Evolutionary conservation across 1,140 invertebrate genomes (phyloP).

Genomic region (Leptonema lineaticorne): DNA sequence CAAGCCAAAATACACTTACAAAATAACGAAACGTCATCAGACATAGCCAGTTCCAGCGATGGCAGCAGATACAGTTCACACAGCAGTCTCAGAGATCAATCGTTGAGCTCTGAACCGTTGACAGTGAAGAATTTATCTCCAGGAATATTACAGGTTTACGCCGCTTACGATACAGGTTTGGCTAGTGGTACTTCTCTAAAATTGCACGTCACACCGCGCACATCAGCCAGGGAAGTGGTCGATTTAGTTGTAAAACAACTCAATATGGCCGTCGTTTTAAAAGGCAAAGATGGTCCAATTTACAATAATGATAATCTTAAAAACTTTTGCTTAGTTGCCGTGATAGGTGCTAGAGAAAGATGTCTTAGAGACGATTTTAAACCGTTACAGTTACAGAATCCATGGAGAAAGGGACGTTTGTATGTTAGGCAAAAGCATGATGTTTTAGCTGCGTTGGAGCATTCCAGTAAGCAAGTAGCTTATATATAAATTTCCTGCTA

Average conservation of each 20-base stretch:
- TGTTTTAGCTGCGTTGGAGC: constrained; percentile 82
- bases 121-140: constrained; percentile 44
- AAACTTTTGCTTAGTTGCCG: constrained; percentile 91
- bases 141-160: constrained; percentile 83
- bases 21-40: constrained; percentile 28
- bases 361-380: constrained; percentile 92
- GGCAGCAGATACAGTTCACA: constrained; percentile 37
- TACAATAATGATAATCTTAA: constrained; percentile 77
- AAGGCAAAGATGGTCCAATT: constrained; percentile 81
- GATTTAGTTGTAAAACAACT: constrained; percentile 91
- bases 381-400: constrained; percentile 88
- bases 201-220: constrained; percentile 85
- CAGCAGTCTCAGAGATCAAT: constrained; percentile 35
- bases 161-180: constrained; percentile 92
- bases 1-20: constrained; percentile 31
- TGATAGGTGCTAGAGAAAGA: constrained; percentile 88
- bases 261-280: constrained; percentile 87
- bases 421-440: constrained; percentile 90
- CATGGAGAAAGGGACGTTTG: constrained; percentile 90
- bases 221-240: constrained; percentile 90
- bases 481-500: too few species aligned
- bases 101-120: constrained; percentile 33
- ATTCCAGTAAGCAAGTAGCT: constrained; percentile 73
- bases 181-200: constrained; percentile 90
- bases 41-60: constrained; percentile 36